These are phyloP conservation scores for Leptobrachium leishanense DNA, from an alignment of 2,113 vertebrate genomes.

Conservation along the genomic window DNA sequence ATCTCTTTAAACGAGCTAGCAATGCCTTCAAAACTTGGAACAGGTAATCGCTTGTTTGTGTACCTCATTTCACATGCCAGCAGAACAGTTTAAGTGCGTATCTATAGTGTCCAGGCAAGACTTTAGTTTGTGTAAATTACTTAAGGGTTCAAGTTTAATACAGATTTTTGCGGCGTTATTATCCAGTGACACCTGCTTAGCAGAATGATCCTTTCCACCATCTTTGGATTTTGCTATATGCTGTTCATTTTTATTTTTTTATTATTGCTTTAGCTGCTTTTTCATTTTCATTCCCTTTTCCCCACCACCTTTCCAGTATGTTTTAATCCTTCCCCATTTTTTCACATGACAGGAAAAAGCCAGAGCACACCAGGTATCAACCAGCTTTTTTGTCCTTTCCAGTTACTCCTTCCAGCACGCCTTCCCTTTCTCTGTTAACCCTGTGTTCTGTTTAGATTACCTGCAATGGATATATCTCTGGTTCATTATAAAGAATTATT, in stretches of 20 bases:
- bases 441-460: conserved; percentile 67
- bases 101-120: no score
- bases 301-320: conserved; percentile 67
- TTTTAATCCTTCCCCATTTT: conserved; percentile 81
- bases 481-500: background rate
- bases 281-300: conserved; percentile 71
- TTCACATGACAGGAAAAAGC: conserved; percentile 84
- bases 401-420: conserved; percentile 68
- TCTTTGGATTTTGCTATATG: background rate
- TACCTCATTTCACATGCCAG: background rate
- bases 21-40: conserved; percentile 99
- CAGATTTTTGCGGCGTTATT: background rate
- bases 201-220: background rate
- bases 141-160: no score
- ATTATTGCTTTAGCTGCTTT: conserved; percentile 49
- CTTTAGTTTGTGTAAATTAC: no score
- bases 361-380: conserved; percentile 82
- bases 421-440: conserved; percentile 68
- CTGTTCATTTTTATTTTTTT: background rate
- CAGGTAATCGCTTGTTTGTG: conserved; percentile 71
- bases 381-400: conserved; percentile 67
- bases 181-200: background rate
- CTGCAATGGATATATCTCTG: conserved; percentile 72
- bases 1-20: conserved; percentile 97
- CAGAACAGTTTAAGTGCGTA: background rate